Base-by-base conservation (phyloP, 2,797 vertebrate species). In the Melanotaenia trifasciata region DNA sequence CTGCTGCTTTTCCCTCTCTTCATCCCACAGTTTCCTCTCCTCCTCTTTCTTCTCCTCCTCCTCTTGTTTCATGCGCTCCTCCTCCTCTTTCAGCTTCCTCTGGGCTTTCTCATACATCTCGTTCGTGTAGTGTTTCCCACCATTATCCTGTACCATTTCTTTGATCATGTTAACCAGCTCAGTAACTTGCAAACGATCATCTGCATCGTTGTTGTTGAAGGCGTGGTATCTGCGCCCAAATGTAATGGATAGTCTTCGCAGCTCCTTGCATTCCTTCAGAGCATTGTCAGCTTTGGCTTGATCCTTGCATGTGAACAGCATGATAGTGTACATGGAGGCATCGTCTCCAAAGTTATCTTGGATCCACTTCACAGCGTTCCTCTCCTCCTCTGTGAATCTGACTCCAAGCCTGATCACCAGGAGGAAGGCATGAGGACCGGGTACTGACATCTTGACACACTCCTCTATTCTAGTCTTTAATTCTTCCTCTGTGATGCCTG, bases 301-400 rank as follows among this genome's bases (percentile, higher is more conserved):
- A 38, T 94, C 93, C 71, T 88, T 89, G 45, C 90, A 88, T 0
- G 94, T 94, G 36, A 94, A 94, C 74, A 94, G 81, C 88, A 94
- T 90, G 70, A 94, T 93, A n/a, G 92, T 93, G 85, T 92, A 93
- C 88, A 89, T 91, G 70, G 91, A 89, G 18, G 88, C 91, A 0
- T 93, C 91, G 0, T 90, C 84, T 5, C 93, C 92, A 83, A 94
- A 94, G 85, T 93, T 93, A 11, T 92, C 88, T 79, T 92, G 87
- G 87, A 94, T 93, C 93, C 93, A 94, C 75, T 90, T 92, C 11
- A 94, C 89, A 0, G 92, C 88, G 0, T 92, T 90, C 3, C 84
- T 75, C 28, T 93, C 90, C 71, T 93, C 89, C 16, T 94, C 86
- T 0, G 92, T 94, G 82, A 93, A 93, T 20, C 87, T 80, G 10